Conservation (phyloP, 2,888 invertebrate species). For the Panzeria rudis region DNA sequence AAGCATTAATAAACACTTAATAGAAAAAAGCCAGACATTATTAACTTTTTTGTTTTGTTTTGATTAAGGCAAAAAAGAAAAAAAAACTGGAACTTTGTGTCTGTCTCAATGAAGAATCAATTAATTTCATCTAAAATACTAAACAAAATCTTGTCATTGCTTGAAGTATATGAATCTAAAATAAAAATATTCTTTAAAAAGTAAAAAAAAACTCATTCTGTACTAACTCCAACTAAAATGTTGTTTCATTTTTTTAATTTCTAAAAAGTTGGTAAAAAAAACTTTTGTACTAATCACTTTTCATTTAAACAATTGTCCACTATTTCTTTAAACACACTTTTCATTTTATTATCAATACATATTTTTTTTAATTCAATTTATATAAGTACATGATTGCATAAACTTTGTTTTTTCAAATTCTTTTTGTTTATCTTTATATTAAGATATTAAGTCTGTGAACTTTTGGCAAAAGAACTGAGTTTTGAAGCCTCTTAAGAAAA, state of each 20-base stretch:
- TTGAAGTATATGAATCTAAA: constrained; percentile 50
- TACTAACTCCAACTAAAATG: constrained; percentile 36
- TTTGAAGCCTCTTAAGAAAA: too few relatives aligned
- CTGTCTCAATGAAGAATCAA: constrained; percentile 69
- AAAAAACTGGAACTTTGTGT: constrained; percentile 44
- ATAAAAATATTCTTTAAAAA: constrained; percentile 30
- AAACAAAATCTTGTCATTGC: constrained; percentile 61
- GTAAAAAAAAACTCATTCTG: constrained; percentile 23
- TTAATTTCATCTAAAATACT: constrained; percentile 69
- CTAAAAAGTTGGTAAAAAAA: constrained; percentile 17
- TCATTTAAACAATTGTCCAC: neutral
- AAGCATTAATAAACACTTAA: constrained; percentile 24
- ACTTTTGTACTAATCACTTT: neutral
- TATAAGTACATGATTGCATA: constrained; percentile 5
- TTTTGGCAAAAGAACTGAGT: too few relatives aligned
- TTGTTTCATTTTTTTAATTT: constrained; percentile 45
- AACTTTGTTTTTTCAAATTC: constrained; percentile 34
- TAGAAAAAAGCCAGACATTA: constrained; percentile 52
- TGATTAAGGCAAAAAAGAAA: constrained; percentile 17
- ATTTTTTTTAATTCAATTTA: neutral
- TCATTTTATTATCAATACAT: constrained; percentile 7
- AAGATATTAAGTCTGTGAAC: neutral
- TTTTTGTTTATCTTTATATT: constrained; percentile 32
- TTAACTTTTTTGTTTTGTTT: constrained; percentile 12
- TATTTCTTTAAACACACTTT: neutral